Base-by-base conservation (phyloP, 2,888 invertebrate species). In the Spodoptera littoralis region DNA sequence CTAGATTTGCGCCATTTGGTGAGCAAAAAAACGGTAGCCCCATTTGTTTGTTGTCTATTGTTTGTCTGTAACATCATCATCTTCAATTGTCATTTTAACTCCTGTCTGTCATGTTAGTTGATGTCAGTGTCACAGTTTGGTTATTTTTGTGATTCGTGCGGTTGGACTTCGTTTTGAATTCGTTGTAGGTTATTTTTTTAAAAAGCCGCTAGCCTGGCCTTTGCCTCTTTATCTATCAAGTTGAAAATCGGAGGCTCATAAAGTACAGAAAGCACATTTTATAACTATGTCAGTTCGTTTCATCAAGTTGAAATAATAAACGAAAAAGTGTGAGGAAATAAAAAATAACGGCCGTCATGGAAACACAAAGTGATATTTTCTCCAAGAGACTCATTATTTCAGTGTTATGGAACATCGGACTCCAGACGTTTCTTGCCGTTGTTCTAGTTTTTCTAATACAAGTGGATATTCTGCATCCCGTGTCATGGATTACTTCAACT, bases 401-500 rank as follows among this genome's bases (percentile, higher is more conserved):
- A 4, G 95, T 96, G 18, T 66, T 95, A 8, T 95, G 96, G 84
- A 96, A 96, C 81, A 94, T 97, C 53, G 84, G 93, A 13, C 90
- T 96, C 48, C 96, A 96, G 85, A 93, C 91, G 52, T 63, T 95
- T 53, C 87, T 96, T 45, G 92, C 96, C 4, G 83, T 93, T 24
- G 73, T 92, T 0, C 90, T 96, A 70, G 89, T 96, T 49, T 91
- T 95, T 49, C 80, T 95, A 67, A 95, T 96, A 54, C 97, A 97
- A 88, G 88, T 96, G 42, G 95, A 96, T 80, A 75, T 96, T 18
- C 84, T 96, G 48, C 96, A 96, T 83, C 97, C 97, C 0, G 64
- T 96, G 18, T 84, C 91, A 75, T 97, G 97, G 97, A 84, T 97
- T n/a, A 82, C 90, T 41, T 93, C 95, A 44, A 96, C 96, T 0